Evolutionary conservation across 2,797 vertebrate genomes (phyloP).

Genomic region (Sebastes iracundus): DNA sequence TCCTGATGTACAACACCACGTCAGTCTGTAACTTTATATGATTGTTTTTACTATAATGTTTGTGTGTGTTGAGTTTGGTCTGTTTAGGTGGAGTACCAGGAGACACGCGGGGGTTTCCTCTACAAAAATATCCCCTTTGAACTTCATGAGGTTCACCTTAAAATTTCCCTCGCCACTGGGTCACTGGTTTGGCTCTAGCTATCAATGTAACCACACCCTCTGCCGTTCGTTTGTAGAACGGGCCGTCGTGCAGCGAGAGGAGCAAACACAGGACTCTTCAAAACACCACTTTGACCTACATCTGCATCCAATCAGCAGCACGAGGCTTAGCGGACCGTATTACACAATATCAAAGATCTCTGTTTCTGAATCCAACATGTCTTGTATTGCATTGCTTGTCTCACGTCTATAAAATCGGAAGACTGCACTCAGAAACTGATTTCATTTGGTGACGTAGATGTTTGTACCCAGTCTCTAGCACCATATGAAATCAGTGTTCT

Average conservation of each 20-base stretch:
- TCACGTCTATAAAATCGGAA: neutral
- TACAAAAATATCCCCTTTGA: conserved; percentile 36
- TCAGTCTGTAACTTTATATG: neutral
- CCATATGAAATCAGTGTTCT: conserved; percentile 99
- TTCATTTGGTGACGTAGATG: conserved; percentile 98
- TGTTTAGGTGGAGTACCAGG: conserved; percentile 10
- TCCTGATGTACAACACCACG: neutral
- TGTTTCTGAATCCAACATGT: neutral
- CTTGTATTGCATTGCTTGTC: neutral
- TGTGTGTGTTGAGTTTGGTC: conserved; percentile 7
- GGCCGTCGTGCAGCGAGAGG: neutral
- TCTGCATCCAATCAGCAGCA: conserved; percentile 10
- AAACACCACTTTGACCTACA: conserved; percentile 17
- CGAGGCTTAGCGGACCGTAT: neutral
- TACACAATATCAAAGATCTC: neutral
- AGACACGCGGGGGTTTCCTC: conserved; percentile 25
- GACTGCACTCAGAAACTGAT: conserved; percentile 89
- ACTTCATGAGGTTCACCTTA: neutral
- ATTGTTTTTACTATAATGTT: neutral
- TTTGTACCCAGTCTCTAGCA: conserved; percentile 94
- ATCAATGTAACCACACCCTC: conserved; percentile 50
- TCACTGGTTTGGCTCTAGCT: conserved; percentile 13
- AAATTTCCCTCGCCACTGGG: neutral
- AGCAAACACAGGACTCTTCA: conserved; percentile 1
- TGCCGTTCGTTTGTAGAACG: conserved; percentile 54